Conservation (phyloP, 2,113 vertebrate genomes). For the Perognathus longimembris region DNA sequence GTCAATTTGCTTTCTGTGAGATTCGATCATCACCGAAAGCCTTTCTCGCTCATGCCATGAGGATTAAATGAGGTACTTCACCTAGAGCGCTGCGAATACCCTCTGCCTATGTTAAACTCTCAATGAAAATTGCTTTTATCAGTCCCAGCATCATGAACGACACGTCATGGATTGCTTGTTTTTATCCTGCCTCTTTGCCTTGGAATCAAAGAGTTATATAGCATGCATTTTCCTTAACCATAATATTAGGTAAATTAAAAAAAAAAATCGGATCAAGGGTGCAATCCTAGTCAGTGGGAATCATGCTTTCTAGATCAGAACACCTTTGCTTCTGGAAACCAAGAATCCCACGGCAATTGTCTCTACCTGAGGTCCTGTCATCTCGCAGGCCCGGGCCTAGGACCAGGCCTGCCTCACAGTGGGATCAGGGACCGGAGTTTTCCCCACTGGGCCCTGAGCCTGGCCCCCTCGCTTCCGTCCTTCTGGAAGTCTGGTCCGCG, state of each 20-base stretch:
- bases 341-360: background rate
- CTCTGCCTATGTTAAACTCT: background rate
- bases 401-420: too few relatives aligned
- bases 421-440: accelerated
- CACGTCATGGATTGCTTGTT: background rate
- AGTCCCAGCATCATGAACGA: background rate
- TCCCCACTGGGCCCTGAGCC: background rate
- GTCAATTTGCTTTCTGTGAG: background rate
- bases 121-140: background rate
- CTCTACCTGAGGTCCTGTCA: background rate
- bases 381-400: background rate
- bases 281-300: background rate
- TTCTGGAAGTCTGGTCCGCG: background rate
- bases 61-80: conserved; percentile 7
- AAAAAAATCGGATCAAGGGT: background rate
- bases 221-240: background rate
- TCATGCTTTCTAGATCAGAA: background rate
- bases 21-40: background rate
- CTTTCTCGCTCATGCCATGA: background rate
- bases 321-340: background rate
- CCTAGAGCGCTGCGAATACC: background rate
- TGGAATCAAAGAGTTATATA: background rate
- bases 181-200: background rate
- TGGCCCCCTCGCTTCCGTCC: too few relatives aligned
- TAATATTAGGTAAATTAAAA: background rate